Conservation (phyloP, 2,113 vertebrate genomes). For the Heptranchias perlo region DNA sequence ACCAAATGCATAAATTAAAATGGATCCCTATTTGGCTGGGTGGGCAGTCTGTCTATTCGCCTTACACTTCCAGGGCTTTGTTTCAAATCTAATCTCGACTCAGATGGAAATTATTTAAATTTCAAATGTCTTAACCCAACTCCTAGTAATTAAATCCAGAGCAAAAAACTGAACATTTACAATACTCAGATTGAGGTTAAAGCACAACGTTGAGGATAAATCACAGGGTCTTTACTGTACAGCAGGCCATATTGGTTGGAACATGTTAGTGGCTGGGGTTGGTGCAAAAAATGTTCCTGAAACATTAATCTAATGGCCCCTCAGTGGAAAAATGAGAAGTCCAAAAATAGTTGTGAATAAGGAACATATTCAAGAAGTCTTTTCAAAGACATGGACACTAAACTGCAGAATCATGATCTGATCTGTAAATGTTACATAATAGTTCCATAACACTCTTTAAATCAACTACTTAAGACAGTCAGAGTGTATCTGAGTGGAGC, state of each 20-base stretch:
- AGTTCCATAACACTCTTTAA: neutral
- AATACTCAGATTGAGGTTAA: neutral
- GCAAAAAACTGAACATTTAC: neutral
- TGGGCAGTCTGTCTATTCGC: neutral
- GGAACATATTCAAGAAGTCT: neutral
- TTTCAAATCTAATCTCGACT: neutral
- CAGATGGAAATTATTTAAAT: neutral
- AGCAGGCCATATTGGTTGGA: neutral
- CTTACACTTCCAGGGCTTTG: neutral
- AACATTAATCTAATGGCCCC: neutral
- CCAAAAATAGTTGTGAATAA: neutral
- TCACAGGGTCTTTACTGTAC: neutral
- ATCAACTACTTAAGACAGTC: neutral
- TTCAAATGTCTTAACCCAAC: neutral
- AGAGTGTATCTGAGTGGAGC: neutral
- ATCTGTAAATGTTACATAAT: neutral
- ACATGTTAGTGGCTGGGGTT: neutral
- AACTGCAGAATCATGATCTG: neutral
- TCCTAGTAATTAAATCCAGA: neutral
- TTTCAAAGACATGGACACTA: neutral
- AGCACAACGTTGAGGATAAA: neutral
- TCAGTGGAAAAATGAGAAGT: neutral
- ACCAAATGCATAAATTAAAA: neutral
- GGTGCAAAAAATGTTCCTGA: neutral
- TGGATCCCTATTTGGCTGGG: neutral